These are phyloP conservation scores for Amiota mariae DNA, from an alignment of 2,888 invertebrate genomes.

Conservation along the genomic window DNA sequence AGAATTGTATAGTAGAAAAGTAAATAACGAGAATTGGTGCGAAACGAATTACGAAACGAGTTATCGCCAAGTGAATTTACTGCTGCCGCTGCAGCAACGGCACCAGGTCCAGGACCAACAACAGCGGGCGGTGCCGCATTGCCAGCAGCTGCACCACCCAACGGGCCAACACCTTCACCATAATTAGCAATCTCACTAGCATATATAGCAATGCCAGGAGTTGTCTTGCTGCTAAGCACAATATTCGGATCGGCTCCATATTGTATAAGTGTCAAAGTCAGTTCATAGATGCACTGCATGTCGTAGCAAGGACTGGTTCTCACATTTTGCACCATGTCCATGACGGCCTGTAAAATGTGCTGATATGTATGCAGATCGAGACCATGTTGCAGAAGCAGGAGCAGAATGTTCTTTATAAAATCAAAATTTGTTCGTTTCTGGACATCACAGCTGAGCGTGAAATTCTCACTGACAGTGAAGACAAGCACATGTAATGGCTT, in stretches of 20 bases:
- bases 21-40: conserved; percentile 76
- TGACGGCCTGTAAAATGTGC: conserved; percentile 81
- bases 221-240: conserved; percentile 75
- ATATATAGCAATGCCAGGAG: conserved; percentile 71
- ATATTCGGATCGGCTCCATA: conserved; percentile 84
- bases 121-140: conserved; percentile 43
- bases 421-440: conserved; percentile 81
- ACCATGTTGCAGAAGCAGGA: conserved; percentile 79
- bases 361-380: conserved; percentile 80
- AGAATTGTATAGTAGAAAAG: conserved; percentile 82
- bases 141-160: conserved; percentile 42
- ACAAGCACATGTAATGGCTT: conserved; percentile 82
- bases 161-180: conserved; percentile 59
- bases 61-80: conserved; percentile 58
- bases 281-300: conserved; percentile 80
- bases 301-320: conserved; percentile 77
- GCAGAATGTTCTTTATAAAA: conserved; percentile 81
- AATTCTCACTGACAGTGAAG: conserved; percentile 82
- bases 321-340: conserved; percentile 82
- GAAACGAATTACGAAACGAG: conserved; percentile 73
- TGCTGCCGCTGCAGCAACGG: conserved; percentile 39
- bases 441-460: conserved; percentile 79
- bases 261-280: conserved; percentile 81
- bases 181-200: conserved; percentile 73
- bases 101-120: conserved; percentile 8